A percentile compares a stretch with the other conserved stretches of the same genome.
Evolutionary conservation across 2,113 vertebrate species (phyloP).

Genomic region (Oceanodroma tethys): DNA sequence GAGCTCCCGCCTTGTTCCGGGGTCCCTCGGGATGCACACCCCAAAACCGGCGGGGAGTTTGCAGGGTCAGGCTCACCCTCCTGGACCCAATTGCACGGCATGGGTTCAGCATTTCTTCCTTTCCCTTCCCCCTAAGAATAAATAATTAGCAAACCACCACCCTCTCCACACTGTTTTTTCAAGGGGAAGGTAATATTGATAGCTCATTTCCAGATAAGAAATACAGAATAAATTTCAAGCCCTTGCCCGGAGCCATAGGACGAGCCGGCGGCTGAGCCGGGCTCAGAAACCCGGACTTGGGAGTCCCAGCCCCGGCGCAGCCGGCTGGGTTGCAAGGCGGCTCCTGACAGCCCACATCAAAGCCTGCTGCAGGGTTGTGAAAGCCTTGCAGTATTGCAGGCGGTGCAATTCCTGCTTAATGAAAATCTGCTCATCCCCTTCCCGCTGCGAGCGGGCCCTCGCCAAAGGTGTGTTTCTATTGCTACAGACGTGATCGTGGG

Average conservation of each 20-base stretch:
- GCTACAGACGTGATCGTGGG: not conserved
- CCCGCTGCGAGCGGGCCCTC: not conserved
- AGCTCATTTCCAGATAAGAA: slow-evolving; percentile 7
- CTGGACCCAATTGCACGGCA: fast-evolving
- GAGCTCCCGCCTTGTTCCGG: not conserved
- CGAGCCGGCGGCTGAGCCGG: not conserved
- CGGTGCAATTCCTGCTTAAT: not conserved
- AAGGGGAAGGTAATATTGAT: not conserved
- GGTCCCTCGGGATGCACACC: not conserved
- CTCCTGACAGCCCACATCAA: slow-evolving; percentile 43
- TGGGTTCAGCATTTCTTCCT: not conserved
- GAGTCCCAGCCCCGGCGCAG: not conserved
- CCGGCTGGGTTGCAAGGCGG: not conserved
- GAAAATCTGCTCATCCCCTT: not conserved
- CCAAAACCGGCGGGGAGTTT: fast-evolving
- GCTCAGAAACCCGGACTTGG: not conserved
- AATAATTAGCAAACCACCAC: not conserved
- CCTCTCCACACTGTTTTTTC: not conserved
- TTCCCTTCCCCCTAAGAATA: not conserved
- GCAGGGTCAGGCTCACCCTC: not conserved
- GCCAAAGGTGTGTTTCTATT: not conserved
- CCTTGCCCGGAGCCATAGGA: not conserved
- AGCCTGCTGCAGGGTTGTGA: not conserved
- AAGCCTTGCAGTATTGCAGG: not conserved
- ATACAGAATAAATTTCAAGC: not conserved